These are phyloP conservation scores for Apostichopus leukothele DNA, from an alignment of 53 echinoderm and acorn worm genomes.

Conservation along the genomic window DNA sequence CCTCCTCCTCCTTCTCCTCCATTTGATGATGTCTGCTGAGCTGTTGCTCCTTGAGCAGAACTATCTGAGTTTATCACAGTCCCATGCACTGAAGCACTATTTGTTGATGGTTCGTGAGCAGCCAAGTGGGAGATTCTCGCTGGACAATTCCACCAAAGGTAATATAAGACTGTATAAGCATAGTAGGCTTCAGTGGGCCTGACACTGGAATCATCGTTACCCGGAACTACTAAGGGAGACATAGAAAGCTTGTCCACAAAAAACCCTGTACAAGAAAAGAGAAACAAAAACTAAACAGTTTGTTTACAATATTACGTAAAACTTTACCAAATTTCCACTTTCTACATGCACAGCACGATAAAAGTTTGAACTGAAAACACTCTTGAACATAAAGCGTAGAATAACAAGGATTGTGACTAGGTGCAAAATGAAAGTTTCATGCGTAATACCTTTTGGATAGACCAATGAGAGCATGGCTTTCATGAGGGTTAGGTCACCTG, in stretches of 20 bases:
- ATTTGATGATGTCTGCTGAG: neutral
- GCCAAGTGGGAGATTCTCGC: neutral
- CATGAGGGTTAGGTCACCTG: constrained; percentile 14
- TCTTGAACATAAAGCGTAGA: too few relatives aligned
- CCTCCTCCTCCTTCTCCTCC: too few relatives aligned
- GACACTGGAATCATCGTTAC: neutral
- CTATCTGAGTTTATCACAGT: neutral
- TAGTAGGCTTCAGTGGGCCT: constrained; percentile 17
- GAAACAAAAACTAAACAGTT: neutral
- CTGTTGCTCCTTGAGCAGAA: constrained; percentile 3
- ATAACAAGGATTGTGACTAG: too few relatives aligned
- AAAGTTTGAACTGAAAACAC: too few relatives aligned
- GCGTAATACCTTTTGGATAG: constrained; percentile 27
- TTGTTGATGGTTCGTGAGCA: neutral
- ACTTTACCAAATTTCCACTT: too few relatives aligned
- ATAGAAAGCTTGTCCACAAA: neutral
- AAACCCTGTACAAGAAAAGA: neutral
- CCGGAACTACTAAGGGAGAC: neutral
- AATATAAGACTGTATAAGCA: constrained; percentile 25
- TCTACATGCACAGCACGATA: too few relatives aligned
- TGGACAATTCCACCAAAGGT: constrained; percentile 28
- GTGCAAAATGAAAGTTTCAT: neutral
- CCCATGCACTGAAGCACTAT: too few relatives aligned
- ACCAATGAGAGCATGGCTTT: constrained; percentile 24
- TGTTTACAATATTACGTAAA: too few relatives aligned